Evolutionary conservation across 2,888 invertebrate genomes (phyloP).

Genomic region (Tipula vernalis): DNA sequence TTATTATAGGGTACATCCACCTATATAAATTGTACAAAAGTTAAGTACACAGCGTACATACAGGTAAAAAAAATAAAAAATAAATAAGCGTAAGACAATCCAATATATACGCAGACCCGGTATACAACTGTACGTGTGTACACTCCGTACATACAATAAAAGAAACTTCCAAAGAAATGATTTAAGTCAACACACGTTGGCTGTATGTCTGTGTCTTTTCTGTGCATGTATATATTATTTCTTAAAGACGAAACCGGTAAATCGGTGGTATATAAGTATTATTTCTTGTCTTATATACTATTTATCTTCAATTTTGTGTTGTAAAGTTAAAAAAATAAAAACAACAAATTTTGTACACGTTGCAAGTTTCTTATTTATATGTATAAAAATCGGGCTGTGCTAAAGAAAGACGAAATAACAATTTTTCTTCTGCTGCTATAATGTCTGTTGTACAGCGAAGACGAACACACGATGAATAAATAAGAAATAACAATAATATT

Average conservation of each 20-base stretch:
- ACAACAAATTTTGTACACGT: background rate
- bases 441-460: background rate
- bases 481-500: background rate
- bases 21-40: background rate
- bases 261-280: background rate
- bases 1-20: background rate
- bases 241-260: background rate
- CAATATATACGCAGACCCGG: background rate
- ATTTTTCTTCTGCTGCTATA: background rate
- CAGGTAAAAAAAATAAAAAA: background rate
- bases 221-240: background rate
- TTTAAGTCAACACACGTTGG: background rate
- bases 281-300: background rate
- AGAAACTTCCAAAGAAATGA: background rate
- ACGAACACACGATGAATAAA: background rate
- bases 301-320: background rate
- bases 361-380: background rate
- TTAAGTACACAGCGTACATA: background rate
- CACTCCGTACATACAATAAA: background rate
- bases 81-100: background rate
- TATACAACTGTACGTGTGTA: background rate
- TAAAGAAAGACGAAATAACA: background rate
- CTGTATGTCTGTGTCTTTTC: background rate
- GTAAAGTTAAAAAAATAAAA: background rate
- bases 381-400: background rate